Conservation (phyloP, 2,888 invertebrate genomes). For the Pseudoips prasinana region DNA sequence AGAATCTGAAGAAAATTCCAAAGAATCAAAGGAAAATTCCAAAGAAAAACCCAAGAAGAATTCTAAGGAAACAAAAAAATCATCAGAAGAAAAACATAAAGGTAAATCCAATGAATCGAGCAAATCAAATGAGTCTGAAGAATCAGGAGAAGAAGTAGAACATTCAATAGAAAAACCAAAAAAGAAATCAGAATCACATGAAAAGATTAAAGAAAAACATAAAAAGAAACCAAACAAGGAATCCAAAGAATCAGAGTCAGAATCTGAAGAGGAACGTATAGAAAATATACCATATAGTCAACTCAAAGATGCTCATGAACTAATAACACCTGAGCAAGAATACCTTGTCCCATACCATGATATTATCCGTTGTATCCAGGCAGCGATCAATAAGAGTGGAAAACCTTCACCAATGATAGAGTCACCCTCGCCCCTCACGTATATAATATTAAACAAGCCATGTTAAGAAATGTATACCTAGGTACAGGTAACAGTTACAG, state of each 20-base stretch:
- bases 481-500: too few species aligned
- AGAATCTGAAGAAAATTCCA: too few species aligned
- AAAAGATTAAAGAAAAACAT: constrained; percentile 1
- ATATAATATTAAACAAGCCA: constrained; percentile 56
- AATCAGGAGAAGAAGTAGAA: too few species aligned
- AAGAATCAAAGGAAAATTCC: too few species aligned
- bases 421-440: constrained; percentile 56
- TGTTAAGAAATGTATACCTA: constrained; percentile 34
- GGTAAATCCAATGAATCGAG: too few species aligned
- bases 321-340: constrained; percentile 1
- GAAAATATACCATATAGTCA: constrained; percentile 16
- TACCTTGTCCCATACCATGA: constrained; percentile 47
- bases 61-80: too few species aligned
- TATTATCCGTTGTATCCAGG: constrained; percentile 59
- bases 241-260: constrained; percentile 1
- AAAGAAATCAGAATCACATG: too few species aligned
- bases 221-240: constrained; percentile 3
- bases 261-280: constrained; percentile 5
- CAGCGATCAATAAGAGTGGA: constrained; percentile 40
- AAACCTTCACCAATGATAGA: constrained; percentile 24
- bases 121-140: too few species aligned
- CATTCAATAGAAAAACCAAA: too few species aligned
- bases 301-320: constrained; percentile 3
- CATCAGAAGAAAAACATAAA: too few species aligned
- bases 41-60: too few species aligned